Percentiles rank a stretch among this genome's conserved stretches.
phyloP scores from a whole-genome alignment of 2,113 vertebrate genomes.

The Meleagris gallopavo region DNA sequence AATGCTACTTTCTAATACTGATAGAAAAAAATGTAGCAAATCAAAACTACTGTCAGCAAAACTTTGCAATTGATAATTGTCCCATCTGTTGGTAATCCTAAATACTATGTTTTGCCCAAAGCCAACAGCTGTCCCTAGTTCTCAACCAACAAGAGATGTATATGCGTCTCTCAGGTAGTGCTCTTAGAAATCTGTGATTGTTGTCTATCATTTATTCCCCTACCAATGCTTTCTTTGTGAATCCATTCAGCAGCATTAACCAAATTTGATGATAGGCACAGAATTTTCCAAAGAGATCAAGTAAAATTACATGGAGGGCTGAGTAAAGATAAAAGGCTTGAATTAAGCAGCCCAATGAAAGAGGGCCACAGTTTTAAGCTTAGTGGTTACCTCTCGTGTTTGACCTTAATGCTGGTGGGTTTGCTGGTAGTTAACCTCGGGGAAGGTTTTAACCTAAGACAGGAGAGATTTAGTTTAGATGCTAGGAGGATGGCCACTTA shows the following conservation, averaged over 20 bases:
- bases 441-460: background rate
- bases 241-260: background rate
- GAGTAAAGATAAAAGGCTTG: background rate
- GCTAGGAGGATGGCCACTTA: too few species aligned
- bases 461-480: too few species aligned
- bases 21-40: background rate
- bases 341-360: background rate
- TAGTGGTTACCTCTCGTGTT: background rate
- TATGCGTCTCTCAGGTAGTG: background rate
- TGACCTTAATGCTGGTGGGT: background rate
- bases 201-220: background rate
- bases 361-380: background rate
- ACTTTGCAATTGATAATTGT: slow-evolving; percentile 18
- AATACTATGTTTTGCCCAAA: slow-evolving; percentile 4
- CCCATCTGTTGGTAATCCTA: slow-evolving; percentile 21
- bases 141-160: background rate
- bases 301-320: background rate
- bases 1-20: background rate
- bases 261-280: background rate
- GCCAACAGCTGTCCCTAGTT: slow-evolving; percentile 35
- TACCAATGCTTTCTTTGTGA: background rate
- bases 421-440: fast-evolving
- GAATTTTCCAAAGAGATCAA: background rate
- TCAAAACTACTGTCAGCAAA: background rate
- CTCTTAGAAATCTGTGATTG: background rate